Evolutionary conservation across 2,113 vertebrate species (phyloP), one percentile per base, ranked within the genome.

Genomic region (Dascyllus trimaculatus): DNA sequence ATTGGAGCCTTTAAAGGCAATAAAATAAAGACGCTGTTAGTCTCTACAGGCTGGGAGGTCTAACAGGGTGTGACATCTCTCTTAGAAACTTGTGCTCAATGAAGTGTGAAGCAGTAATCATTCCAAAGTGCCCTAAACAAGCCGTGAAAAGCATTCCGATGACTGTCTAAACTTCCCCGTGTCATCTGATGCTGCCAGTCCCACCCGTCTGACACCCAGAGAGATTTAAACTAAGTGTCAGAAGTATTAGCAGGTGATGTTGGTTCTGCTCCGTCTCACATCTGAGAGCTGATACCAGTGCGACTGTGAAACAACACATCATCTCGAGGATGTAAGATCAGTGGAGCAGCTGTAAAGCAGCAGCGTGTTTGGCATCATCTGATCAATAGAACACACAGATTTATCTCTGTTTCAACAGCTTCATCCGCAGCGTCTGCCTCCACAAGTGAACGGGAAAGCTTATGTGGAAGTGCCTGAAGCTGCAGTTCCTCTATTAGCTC

Each of bases 401-500:
- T 51, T 43, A 7, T 43, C 46, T 29, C 4, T 4, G 29, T 29
- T 29, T 29, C 51, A 15, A n/a, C 18, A 1, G 11, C 19, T 40
- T 67, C 9, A 35, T 35, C 7, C 1, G 59, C 51, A 45, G 48
- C 0, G 18, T 40, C 38, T 43, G 29, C 40, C 24, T 6, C 64
- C 26, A 24, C 59, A 29, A 66, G 21, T 7, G 0, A 64, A 38
- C 29, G 7, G 40, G 38, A 4, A 45, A 52, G 22, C 29, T 1
- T 0, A 59, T 11, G 52, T 68, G 71, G 49, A 69, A 72, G 51
- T 52, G 22, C 13, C 5, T 52, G 15, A 0, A 18, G 46, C 18
- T 78, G 21, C 25, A 74, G n/a, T 77, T 84, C 81, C 19, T 74
- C 32, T 60, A 49, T 38, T 32, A 15, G n/a, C 22, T 61, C 19